These are phyloP conservation scores for Leucophenga montana DNA, from an alignment of 2,888 invertebrate genomes.

Conservation along the genomic window DNA sequence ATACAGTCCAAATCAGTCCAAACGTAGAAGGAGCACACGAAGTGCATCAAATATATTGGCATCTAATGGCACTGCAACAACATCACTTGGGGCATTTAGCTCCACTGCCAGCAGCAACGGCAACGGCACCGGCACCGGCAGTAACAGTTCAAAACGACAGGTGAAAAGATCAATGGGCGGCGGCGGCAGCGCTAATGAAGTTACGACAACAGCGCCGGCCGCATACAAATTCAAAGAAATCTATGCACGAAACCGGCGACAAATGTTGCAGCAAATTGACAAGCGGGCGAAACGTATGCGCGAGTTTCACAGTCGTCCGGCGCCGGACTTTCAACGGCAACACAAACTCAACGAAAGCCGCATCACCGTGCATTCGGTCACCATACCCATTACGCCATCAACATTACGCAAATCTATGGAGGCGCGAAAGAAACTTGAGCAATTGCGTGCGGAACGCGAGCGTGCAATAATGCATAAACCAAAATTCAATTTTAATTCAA, in stretches of 20 bases:
- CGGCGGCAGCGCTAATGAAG: neutral
- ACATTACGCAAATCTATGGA: slow-evolving; percentile 43
- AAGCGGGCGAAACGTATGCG: neutral
- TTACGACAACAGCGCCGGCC: slow-evolving; percentile 28
- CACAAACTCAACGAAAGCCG: slow-evolving; percentile 10
- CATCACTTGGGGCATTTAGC: neutral
- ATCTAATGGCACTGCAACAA: slow-evolving; percentile 32
- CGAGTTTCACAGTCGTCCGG: slow-evolving; percentile 42
- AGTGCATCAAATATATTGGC: slow-evolving; percentile 35
- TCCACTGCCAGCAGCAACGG: slow-evolving; percentile 38
- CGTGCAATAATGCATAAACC: neutral
- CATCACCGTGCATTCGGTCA: slow-evolving; percentile 30
- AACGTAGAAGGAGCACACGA: neutral
- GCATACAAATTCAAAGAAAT: slow-evolving; percentile 29
- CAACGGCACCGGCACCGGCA: slow-evolving; percentile 48
- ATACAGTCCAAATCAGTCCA: neutral
- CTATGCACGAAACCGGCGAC: slow-evolving; percentile 34
- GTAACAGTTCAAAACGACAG: neutral
- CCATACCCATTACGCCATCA: slow-evolving; percentile 43
- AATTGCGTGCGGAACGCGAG: neutral
- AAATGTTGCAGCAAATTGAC: neutral
- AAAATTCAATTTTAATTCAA: neutral
- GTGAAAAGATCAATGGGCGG: neutral
- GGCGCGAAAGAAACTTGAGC: slow-evolving; percentile 20
- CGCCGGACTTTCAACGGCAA: slow-evolving; percentile 43